phyloP scores from a whole-genome alignment of 1,140 invertebrate genomes.

The Paralvinella palmiformis region DNA sequence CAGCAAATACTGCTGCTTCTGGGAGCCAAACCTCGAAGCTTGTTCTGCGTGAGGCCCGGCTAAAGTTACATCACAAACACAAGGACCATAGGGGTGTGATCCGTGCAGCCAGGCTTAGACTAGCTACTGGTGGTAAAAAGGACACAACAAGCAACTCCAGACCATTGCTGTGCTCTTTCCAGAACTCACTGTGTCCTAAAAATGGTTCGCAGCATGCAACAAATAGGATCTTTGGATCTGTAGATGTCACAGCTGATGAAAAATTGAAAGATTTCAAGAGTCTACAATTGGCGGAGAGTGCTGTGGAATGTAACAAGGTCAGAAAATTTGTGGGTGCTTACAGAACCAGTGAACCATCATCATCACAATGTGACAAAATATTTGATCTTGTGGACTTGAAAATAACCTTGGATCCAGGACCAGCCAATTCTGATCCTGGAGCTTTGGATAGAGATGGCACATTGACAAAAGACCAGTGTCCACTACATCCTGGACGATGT shows the following conservation, averaged over 20 bases:
- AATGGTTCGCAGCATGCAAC: too few relatives aligned
- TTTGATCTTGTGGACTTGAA: background rate
- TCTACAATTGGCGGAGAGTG: background rate
- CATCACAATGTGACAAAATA: conserved; percentile 3
- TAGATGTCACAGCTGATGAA: too few relatives aligned
- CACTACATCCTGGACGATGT: background rate
- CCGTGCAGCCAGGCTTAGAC: conserved; percentile 28
- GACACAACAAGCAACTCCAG: background rate
- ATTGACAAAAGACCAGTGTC: background rate
- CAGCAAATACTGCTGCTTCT: too few relatives aligned
- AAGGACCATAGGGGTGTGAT: conserved; percentile 35
- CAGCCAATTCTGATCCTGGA: background rate
- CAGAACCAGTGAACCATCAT: conserved; percentile 3
- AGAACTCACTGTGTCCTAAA: too few relatives aligned
- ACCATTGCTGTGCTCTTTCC: too few relatives aligned
- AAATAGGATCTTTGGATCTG: too few relatives aligned
- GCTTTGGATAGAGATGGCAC: background rate
- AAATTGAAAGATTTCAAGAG: too few relatives aligned
- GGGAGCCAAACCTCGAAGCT: too few relatives aligned
- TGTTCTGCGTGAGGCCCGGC: conserved; percentile 30
- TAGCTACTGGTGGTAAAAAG: background rate
- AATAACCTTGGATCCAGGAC: background rate
- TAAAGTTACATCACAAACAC: conserved; percentile 33
- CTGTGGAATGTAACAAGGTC: background rate
- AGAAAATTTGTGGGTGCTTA: background rate